A percentile compares a stretch with the other conserved stretches of the same genome.
Conservation (phyloP, 2,113 vertebrate species). For the Damaliscus lunatus region DNA sequence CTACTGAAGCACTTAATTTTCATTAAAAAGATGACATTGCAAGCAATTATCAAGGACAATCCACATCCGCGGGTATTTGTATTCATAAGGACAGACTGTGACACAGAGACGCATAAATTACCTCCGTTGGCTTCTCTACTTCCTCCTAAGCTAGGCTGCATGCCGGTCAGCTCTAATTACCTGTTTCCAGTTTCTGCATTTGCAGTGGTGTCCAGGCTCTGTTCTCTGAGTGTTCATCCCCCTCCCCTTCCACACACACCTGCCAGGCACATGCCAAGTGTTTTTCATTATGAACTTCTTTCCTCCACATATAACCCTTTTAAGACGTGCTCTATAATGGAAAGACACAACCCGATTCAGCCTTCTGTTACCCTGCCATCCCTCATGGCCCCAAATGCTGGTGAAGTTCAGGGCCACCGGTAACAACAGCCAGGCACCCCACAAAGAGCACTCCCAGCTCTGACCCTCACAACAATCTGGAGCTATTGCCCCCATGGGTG, state of each 20-base stretch:
- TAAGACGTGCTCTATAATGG: not conserved
- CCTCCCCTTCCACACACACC: accelerated
- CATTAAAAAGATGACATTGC: conserved; percentile 82
- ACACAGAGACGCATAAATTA: conserved; percentile 42
- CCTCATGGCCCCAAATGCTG: accelerated
- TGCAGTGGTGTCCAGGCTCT: accelerated
- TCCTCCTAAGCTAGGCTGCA: not conserved
- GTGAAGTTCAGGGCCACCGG: not conserved
- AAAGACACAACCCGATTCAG: not conserved
- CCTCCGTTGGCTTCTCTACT: accelerated
- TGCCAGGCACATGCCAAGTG: not conserved
- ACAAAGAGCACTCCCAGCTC: accelerated
- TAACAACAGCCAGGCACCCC: not conserved
- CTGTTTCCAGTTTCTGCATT: not conserved
- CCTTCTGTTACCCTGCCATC: accelerated
- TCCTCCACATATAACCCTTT: not conserved
- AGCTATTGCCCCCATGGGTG: accelerated
- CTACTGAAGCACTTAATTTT: conserved; percentile 80
- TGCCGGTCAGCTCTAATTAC: not conserved
- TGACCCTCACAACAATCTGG: no score
- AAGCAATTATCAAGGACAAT: conserved; percentile 73
- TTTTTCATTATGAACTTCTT: no score
- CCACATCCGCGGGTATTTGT: not conserved
- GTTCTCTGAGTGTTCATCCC: accelerated
- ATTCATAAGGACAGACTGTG: not conserved